These are phyloP conservation scores for Typhlichthys eigenmanni DNA, from an alignment of 2,797 vertebrate species.

Conservation along the genomic window DNA sequence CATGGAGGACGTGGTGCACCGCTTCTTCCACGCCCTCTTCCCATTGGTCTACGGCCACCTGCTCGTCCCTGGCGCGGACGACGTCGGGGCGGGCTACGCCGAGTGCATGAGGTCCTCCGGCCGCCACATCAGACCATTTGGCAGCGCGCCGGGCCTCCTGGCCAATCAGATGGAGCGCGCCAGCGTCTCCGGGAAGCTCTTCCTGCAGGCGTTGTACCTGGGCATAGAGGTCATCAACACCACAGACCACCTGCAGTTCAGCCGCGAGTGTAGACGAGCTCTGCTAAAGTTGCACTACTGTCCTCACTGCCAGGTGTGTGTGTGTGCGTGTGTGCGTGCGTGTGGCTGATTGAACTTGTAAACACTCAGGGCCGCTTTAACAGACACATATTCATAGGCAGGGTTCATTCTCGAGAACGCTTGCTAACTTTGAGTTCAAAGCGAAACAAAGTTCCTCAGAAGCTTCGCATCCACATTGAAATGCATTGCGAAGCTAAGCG, in stretches of 20 bases:
- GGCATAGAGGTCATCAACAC: slow-evolving; percentile 91
- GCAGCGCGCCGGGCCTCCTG: slow-evolving; percentile 67
- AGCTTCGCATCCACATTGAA: too few relatives aligned
- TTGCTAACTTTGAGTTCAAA: too few relatives aligned
- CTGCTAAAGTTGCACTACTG: slow-evolving; percentile 88
- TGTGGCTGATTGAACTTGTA: neutral
- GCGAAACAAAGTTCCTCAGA: too few relatives aligned
- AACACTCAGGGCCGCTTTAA: too few relatives aligned
- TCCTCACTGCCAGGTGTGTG: slow-evolving; percentile 80
- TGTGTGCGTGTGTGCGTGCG: slow-evolving; percentile 11
- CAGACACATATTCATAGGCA: too few relatives aligned
- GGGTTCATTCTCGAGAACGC: too few relatives aligned
- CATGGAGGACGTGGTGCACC: slow-evolving; percentile 79
- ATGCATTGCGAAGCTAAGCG: too few relatives aligned
- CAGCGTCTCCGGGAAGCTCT: slow-evolving; percentile 73
- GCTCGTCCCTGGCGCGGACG: slow-evolving; percentile 72
- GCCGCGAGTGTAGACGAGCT: slow-evolving; percentile 82
- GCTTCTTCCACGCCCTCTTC: slow-evolving; percentile 87
- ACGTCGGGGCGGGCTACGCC: slow-evolving; percentile 69
- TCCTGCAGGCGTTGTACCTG: slow-evolving; percentile 87
- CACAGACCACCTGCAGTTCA: slow-evolving; percentile 84
- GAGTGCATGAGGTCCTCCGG: slow-evolving; percentile 79
- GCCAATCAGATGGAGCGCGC: slow-evolving; percentile 76
- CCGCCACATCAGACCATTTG: slow-evolving; percentile 76
- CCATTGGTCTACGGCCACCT: slow-evolving; percentile 82